These are phyloP conservation scores for Sclerodermus sp. DNA, from an alignment of 2,888 invertebrate species.

Conservation along the genomic window DNA sequence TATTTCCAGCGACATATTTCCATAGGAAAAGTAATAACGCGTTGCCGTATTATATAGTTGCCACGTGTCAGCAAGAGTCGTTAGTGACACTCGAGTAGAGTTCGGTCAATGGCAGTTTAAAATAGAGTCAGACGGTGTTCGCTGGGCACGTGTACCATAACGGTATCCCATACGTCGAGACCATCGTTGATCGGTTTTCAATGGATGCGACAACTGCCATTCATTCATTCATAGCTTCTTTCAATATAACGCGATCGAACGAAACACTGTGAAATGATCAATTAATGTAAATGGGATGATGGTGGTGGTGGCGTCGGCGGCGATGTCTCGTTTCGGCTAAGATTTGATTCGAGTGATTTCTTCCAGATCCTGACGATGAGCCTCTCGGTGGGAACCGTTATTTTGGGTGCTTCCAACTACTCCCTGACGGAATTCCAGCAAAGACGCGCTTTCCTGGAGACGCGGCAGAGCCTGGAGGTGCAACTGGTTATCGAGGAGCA, in stretches of 20 bases:
- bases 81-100: constrained; percentile 47
- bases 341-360: neutral
- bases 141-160: no score
- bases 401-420: constrained; percentile 75
- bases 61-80: constrained; percentile 4
- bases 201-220: no score
- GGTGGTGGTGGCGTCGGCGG: no score
- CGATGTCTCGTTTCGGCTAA: no score
- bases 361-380: constrained; percentile 45
- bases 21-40: neutral
- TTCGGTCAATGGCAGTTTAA: constrained; percentile 47
- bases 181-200: no score
- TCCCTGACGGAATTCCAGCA: constrained; percentile 83
- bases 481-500: constrained; percentile 93
- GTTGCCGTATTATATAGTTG: no score
- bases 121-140: constrained; percentile 33
- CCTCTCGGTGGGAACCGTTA: constrained; percentile 63
- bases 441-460: constrained; percentile 84
- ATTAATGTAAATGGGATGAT: no score
- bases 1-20: neutral
- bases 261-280: neutral
- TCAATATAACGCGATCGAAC: no score
- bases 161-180: neutral
- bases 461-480: constrained; percentile 86
- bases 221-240: no score